A percentile compares a stretch with the other conserved stretches of the same genome.
Conservation (phyloP, 1,140 invertebrate genomes). For the Pogonomyrmex barbatus region DNA sequence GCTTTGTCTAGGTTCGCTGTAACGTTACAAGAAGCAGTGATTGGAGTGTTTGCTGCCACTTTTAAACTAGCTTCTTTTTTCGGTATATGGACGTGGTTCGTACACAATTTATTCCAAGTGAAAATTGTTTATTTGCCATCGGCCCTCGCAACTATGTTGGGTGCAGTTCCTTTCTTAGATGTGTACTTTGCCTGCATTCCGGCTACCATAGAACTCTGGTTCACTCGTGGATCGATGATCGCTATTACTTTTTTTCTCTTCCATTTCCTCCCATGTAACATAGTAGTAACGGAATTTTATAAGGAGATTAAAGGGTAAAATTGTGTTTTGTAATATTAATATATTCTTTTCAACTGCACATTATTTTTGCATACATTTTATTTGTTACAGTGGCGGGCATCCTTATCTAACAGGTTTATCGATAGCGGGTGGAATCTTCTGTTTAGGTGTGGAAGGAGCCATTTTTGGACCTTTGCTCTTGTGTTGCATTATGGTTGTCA, state of each 20-base stretch:
- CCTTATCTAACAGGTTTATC: slow-evolving; percentile 99
- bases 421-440: slow-evolving; percentile 99
- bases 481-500: slow-evolving; percentile 93
- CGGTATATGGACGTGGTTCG: slow-evolving; percentile 98
- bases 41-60: slow-evolving; percentile 96
- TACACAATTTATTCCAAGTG: slow-evolving; percentile 97
- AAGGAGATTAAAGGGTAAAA: slow-evolving; percentile 97
- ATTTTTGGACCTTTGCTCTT: slow-evolving; percentile 98
- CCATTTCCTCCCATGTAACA: slow-evolving; percentile 95
- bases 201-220: slow-evolving; percentile 97
- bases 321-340: neutral
- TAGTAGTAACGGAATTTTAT: slow-evolving; percentile 98
- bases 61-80: slow-evolving; percentile 99
- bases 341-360: neutral
- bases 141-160: slow-evolving; percentile 96
- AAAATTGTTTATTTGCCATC: slow-evolving; percentile 98
- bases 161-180: slow-evolving; percentile 97
- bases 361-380: neutral
- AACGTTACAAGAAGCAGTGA: slow-evolving; percentile 91
- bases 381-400: slow-evolving; percentile 92
- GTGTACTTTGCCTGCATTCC: slow-evolving; percentile 98
- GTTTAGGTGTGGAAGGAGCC: slow-evolving; percentile 97
- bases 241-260: slow-evolving; percentile 93
- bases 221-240: slow-evolving; percentile 91
- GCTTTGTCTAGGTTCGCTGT: slow-evolving; percentile 89